These are phyloP conservation scores for Dicentrarchus labrax DNA, from an alignment of 2,113 vertebrate species.

Conservation along the genomic window DNA sequence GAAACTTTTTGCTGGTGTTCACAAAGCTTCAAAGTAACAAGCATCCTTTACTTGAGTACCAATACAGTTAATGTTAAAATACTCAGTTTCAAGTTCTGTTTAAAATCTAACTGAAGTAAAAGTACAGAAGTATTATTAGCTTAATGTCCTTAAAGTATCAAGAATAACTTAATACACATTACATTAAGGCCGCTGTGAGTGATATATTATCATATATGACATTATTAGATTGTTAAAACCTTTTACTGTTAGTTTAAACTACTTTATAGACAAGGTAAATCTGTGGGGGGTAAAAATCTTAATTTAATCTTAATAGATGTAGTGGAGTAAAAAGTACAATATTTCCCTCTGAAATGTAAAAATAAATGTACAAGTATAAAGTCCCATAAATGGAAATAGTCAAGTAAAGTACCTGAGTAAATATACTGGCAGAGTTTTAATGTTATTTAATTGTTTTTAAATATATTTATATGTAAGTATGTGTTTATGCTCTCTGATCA, in stretches of 20 bases:
- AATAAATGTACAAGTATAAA: too few species aligned
- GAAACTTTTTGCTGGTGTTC: neutral
- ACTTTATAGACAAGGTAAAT: slow-evolving; percentile 5
- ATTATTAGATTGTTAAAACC: too few species aligned
- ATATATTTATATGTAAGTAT: neutral
- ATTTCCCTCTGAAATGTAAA: too few species aligned
- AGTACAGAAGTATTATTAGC: neutral
- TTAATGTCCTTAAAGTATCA: neutral
- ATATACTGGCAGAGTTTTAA: neutral
- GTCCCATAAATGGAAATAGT: too few species aligned
- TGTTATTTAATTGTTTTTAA: neutral
- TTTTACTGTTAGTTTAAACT: neutral
- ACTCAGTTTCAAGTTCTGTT: neutral
- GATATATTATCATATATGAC: neutral
- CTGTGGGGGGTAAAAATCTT: neutral
- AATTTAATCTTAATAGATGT: too few species aligned
- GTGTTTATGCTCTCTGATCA: slow-evolving; percentile 53
- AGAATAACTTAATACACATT: neutral
- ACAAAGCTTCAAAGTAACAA: neutral
- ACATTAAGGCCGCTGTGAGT: neutral
- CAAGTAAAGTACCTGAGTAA: neutral
- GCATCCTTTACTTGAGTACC: neutral
- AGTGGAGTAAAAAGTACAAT: too few species aligned
- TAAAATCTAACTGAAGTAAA: neutral
- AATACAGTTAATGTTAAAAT: neutral